These are phyloP conservation scores for Pantelozetes paolii DNA, from an alignment of 2,888 invertebrate species.

Conservation along the genomic window DNA sequence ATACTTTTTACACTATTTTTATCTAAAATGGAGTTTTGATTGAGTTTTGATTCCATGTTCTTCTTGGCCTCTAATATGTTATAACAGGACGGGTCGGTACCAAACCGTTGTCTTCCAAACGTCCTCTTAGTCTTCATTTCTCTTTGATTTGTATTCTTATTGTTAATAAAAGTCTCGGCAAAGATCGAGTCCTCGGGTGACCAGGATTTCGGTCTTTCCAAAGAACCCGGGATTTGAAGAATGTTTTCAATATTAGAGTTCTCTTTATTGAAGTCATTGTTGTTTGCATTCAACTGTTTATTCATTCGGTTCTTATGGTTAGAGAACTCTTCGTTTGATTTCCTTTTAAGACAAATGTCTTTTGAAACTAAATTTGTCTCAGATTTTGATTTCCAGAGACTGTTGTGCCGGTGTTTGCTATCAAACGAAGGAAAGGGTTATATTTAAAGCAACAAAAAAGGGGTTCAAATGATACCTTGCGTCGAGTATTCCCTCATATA, in stretches of 20 bases:
- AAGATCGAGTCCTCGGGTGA: constrained; percentile 61
- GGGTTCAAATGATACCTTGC: no score
- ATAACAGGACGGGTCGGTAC: constrained; percentile 27
- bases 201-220: constrained; percentile 66
- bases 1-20: neutral
- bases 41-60: constrained; percentile 6
- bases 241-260: constrained; percentile 43
- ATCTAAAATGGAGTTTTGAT: neutral
- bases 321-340: constrained; percentile 29
- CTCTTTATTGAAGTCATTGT: no score
- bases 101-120: neutral
- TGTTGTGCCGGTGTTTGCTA: constrained; percentile 80
- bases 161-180: neutral
- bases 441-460: no score
- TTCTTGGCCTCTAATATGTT: constrained; percentile 16
- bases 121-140: neutral
- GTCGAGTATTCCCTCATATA: constrained; percentile 90
- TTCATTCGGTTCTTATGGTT: constrained; percentile 39
- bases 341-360: constrained; percentile 44
- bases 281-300: neutral
- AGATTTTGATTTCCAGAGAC: constrained; percentile 84
- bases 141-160: neutral
- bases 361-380: constrained; percentile 59
- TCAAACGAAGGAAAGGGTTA: no score
- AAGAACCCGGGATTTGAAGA: constrained; percentile 48